Evolutionary conservation across 1,140 invertebrate genomes (phyloP), one percentile per base, ranked within the genome.

Genomic region (Drusus annulatus): DNA sequence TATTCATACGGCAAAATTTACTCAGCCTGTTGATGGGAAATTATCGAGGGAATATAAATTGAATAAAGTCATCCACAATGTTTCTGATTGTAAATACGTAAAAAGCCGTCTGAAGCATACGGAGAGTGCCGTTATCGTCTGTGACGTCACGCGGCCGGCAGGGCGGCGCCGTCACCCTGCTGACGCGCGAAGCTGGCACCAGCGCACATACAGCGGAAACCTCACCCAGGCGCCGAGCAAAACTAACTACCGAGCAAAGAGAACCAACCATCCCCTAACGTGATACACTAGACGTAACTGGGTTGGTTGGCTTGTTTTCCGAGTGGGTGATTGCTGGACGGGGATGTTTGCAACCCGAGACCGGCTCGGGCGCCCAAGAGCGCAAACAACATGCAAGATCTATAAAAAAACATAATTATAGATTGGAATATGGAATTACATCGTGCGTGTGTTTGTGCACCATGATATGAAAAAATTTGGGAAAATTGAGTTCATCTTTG

Each of bases 61-160:
- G 10, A 45, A 45, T 45, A 13, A 45, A 45, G 36, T 45, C 36
- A 45, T 45, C 36, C 13, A n/a, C n/a, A n/a, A 45, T 13, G 36
- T 13, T 45, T 36, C 31, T 45, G 36, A 45, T 45, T 45, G 36
- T 45, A 45, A 1, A 45, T 28, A 45, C 13, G 36, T 13, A 45
- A 45, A 45, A 45, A 13, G 13, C 8, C 36, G 36, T 8, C 36
- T 45, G 10, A 45, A 45, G 36, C 8, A 45, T 7, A 45, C 13
- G 36, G 36, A 45, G n/a, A 45, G 60, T 5, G 15, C 31, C 19
- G 58, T 21, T 23, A 52, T 74, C 19, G 71, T 17, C 15, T 45
- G 51, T 80, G 79, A 80, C 79, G 79, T 80, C 79, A 80, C 74
- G 52, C 62, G 51, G 79, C 54, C 73, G 60, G 63, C 68, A 58